These are phyloP conservation scores for Stegophylla sp. DNA, from an alignment of 2,888 invertebrate species.

Conservation along the genomic window DNA sequence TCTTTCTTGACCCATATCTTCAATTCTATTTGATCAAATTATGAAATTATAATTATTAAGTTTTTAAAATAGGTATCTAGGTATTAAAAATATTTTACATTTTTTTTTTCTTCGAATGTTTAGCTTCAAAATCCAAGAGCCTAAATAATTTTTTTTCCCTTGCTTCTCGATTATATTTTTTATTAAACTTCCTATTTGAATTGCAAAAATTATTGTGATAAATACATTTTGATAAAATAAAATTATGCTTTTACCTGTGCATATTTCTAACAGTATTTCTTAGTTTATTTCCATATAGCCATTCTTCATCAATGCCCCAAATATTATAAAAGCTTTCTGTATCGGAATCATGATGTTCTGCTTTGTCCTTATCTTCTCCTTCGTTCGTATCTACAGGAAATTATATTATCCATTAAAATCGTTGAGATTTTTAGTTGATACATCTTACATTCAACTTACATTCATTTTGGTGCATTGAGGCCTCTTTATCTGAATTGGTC, in stretches of 20 bases:
- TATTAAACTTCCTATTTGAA: constrained; percentile 35
- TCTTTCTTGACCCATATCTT: constrained; percentile 26
- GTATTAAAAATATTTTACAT: constrained; percentile 15
- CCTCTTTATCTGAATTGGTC: background rate
- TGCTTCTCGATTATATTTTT: constrained; percentile 31
- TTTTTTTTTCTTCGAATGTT: constrained; percentile 12
- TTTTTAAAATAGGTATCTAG: too few species aligned
- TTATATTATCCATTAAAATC: background rate
- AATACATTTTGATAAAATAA: background rate
- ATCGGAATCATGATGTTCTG: constrained; percentile 49
- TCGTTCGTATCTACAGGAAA: background rate
- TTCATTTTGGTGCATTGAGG: background rate
- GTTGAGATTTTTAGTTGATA: background rate
- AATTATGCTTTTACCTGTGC: constrained; percentile 35
- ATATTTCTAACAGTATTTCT: constrained; percentile 35
- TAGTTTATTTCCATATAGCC: constrained; percentile 22
- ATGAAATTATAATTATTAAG: background rate
- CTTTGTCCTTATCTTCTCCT: background rate
- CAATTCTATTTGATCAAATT: constrained; percentile 8
- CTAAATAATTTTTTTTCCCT: constrained; percentile 47
- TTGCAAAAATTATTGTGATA: background rate
- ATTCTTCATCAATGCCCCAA: constrained; percentile 38
- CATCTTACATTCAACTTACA: background rate
- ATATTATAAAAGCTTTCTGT: constrained; percentile 50
- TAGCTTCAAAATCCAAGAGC: constrained; percentile 11